Conservation (phyloP, 2,797 vertebrate species). For the Sebastiscus tertius region DNA sequence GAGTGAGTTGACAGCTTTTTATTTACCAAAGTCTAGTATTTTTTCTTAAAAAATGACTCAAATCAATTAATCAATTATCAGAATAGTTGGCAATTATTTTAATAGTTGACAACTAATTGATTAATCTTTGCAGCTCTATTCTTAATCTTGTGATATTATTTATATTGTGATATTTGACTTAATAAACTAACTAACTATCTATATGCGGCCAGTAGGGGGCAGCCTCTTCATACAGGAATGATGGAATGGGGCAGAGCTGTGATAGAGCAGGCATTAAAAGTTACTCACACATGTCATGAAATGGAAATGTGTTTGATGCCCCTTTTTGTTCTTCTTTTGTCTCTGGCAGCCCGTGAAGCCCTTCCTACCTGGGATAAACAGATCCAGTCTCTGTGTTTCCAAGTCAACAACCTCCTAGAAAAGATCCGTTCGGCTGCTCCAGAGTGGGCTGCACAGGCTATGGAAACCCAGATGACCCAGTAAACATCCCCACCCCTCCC, state of each 20-base stretch:
- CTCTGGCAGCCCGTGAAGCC: constrained; percentile 90
- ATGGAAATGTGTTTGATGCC: neutral
- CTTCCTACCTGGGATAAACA: constrained; percentile 99
- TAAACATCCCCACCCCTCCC: constrained; percentile 65
- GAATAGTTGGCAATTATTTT: no score
- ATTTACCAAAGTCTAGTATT: neutral
- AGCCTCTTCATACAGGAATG: neutral
- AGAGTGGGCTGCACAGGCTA: constrained; percentile 95
- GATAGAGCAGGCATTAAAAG: neutral
- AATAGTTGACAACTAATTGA: no score
- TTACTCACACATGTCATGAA: neutral
- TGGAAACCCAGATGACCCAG: constrained; percentile 98
- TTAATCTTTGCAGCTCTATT: no score
- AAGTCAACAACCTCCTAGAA: constrained; percentile 98
- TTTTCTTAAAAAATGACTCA: no score
- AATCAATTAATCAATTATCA: no score
- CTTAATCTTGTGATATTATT: neutral
- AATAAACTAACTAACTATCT: neutral
- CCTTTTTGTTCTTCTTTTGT: neutral
- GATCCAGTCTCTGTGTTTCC: constrained; percentile 98
- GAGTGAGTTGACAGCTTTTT: constrained; percentile 85
- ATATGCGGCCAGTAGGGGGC: constrained; percentile 33
- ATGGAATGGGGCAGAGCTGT: neutral
- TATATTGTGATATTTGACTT: neutral
- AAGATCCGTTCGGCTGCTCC: constrained; percentile 96